Evolutionary conservation across 2,888 invertebrate species (phyloP).

Genomic region (Notocelia uddmanniana): DNA sequence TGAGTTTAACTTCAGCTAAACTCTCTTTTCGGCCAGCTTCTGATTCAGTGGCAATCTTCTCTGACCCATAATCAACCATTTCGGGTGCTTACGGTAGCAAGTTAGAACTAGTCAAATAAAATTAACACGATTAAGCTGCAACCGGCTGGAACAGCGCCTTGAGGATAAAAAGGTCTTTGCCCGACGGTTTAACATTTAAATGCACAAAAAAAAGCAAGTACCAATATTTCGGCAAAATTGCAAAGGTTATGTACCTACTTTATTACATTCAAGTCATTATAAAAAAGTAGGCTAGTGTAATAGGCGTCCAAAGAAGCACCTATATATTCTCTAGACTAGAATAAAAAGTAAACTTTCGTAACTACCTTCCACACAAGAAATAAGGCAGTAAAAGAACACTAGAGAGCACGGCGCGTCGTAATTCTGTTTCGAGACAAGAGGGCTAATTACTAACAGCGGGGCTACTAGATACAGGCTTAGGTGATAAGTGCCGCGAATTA

Average conservation of each 20-base stretch:
- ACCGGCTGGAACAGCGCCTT: too few relatives aligned
- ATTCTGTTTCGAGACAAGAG: conserved; percentile 56
- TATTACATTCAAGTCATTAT: neutral
- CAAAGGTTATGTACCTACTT: neutral
- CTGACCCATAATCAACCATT: too few relatives aligned
- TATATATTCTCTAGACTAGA: conserved; percentile 5
- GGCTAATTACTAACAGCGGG: conserved; percentile 63
- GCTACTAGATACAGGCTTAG: conserved; percentile 54
- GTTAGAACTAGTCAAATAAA: too few relatives aligned
- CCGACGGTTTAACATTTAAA: too few relatives aligned
- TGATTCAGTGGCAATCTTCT: too few relatives aligned
- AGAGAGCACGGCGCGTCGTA: conserved; percentile 42
- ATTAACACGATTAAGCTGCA: too few relatives aligned
- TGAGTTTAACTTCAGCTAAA: too few relatives aligned
- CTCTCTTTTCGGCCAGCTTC: too few relatives aligned
- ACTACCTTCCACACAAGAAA: conserved; percentile 23
- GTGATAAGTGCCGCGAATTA: conserved; percentile 30
- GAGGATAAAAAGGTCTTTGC: too few relatives aligned
- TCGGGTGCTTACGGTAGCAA: too few relatives aligned
- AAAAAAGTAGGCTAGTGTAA: neutral
- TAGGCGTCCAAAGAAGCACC: neutral
- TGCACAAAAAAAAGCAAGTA: too few relatives aligned
- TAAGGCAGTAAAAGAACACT: conserved; percentile 39
- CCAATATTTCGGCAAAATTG: neutral
- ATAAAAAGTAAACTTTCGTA: conserved; percentile 24